These are phyloP conservation scores for Ovis canadensis DNA, from an alignment of 2,113 vertebrate species.

Conservation along the genomic window DNA sequence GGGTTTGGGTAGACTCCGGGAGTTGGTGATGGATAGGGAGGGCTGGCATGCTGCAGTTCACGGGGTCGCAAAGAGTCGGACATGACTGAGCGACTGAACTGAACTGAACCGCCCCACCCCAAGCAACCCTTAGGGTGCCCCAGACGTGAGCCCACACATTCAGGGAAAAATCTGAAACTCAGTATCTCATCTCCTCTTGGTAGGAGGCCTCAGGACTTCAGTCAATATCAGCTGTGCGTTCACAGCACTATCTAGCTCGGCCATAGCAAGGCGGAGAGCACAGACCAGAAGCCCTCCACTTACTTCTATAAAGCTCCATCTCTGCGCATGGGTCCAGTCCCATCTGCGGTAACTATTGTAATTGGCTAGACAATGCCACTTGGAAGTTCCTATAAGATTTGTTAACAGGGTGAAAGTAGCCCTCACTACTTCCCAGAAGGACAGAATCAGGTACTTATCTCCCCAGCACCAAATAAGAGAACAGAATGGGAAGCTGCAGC, in stretches of 20 bases:
- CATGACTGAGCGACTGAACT: not conserved
- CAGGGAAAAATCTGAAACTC: not conserved
- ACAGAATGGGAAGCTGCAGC: not conserved
- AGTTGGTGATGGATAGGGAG: not conserved
- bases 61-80: not conserved
- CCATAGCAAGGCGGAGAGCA: not conserved
- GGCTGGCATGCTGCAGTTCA: not conserved
- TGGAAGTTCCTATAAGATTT: not conserved
- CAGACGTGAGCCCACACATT: not conserved
- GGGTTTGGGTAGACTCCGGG: not conserved
- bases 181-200: not conserved
- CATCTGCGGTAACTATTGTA: not conserved
- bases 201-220: not conserved
- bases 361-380: not conserved
- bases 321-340: not conserved
- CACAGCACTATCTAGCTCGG: not conserved
- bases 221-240: fast-evolving
- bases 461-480: not conserved
- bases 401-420: not conserved
- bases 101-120: not conserved
- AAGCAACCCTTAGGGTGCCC: not conserved
- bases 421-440: not conserved
- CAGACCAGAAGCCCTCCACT: not conserved
- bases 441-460: not conserved
- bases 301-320: not conserved